Base-by-base conservation (phyloP, 2,113 vertebrate species). In the Carassius carassius region DNA sequence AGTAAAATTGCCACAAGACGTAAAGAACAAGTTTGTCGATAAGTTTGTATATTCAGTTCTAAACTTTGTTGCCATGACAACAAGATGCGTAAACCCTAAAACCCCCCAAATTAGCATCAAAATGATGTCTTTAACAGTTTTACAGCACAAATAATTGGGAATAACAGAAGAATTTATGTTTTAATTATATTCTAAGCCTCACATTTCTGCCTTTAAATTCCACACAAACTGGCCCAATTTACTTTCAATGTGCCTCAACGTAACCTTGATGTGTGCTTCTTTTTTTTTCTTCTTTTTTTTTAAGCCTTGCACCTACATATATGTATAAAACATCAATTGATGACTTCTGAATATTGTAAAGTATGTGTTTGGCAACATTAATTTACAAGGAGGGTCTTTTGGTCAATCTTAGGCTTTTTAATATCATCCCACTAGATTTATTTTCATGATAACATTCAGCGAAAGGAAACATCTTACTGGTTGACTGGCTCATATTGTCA, bases 401-500 rank as follows among this genome's bases (percentile, higher is more conserved):
- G 62, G 25, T 82, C 69, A 37, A 58, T 76, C 41, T 6, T 41
- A 58, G 37, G 17, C 37, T 51, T 17, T 73, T 41, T 29, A 25
- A 54, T 60, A 70, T 58, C 6, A 32, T n/a, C 84, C 41, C 70
- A 10, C 70, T 54, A 60, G 70, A 86, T 74, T 51, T 86, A 73
- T 73, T 56, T 75, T 70, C 78, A 23, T 56, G 25, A 60, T 81
- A 23, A 58, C 63, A 16, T 70, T 41, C 16, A 44, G 51, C 35
- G 67, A 81, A 85, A 44, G 47, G 44, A 67, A 82, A 19, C 65
- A 7, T 63, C 70, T 73, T 41, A 51, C 47, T 67, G 63, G 58
- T 51, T 65, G 78, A 74, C 56, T 81, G 44, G 21, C 58, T 81
- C 84, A 67, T 56, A 56, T 76, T 81, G 78, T 81, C 84, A 81